These are phyloP conservation scores for Antechinus flavipes DNA, from an alignment of 2,113 vertebrate genomes.

Conservation along the genomic window DNA sequence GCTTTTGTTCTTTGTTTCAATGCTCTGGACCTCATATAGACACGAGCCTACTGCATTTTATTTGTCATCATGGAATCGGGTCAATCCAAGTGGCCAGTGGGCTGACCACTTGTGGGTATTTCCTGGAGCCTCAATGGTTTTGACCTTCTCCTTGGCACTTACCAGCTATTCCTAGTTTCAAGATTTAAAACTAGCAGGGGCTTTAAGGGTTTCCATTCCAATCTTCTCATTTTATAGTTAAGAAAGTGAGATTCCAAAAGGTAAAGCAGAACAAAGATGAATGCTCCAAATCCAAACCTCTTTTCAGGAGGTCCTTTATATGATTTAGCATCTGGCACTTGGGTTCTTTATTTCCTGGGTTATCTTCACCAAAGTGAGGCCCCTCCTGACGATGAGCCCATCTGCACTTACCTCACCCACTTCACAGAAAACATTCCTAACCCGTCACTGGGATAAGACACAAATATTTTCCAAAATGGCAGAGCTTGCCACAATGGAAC, in stretches of 20 bases:
- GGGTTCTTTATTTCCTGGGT: neutral
- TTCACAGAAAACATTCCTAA: neutral
- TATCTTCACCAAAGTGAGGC: neutral
- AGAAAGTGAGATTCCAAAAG: neutral
- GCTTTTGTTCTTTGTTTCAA: neutral
- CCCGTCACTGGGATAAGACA: neutral
- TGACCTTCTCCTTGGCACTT: neutral
- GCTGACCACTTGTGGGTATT: neutral
- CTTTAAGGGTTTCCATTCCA: neutral
- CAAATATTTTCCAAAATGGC: neutral
- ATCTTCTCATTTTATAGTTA: neutral
- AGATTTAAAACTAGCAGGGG: neutral
- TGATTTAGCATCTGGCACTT: neutral
- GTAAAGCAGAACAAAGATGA: neutral
- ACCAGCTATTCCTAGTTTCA: neutral
- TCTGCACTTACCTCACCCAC: neutral
- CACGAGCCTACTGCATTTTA: neutral
- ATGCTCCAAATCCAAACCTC: neutral
- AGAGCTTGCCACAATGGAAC: neutral
- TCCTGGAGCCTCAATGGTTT: neutral
- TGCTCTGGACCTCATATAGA: neutral
- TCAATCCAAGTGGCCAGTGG: neutral
- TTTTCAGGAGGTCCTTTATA: neutral
- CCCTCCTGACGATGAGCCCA: neutral
- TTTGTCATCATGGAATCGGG: too few relatives aligned